Conservation (phyloP, 2,113 vertebrate species). For the Ptyas mucosa region DNA sequence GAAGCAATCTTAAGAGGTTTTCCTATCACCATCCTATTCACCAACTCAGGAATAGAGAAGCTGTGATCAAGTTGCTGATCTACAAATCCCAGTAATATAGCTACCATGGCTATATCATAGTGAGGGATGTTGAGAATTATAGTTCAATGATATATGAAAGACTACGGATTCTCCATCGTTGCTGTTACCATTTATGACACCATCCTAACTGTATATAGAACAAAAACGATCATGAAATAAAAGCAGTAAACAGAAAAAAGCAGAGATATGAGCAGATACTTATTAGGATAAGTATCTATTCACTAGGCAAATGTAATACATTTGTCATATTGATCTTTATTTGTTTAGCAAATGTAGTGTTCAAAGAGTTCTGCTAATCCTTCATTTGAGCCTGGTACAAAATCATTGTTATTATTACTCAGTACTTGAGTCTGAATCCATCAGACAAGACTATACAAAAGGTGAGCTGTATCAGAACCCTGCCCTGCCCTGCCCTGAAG, state of each 20-base stretch:
- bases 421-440: neutral
- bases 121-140: neutral
- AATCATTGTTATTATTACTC: neutral
- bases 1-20: rapidly evolving
- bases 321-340: neutral
- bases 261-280: neutral
- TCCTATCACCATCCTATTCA: neutral
- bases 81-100: neutral
- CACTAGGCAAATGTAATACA: neutral
- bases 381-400: neutral
- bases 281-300: neutral
- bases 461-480: neutral
- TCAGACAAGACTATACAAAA: neutral
- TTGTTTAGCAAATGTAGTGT: neutral
- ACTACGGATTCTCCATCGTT: neutral
- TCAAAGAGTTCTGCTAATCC: neutral
- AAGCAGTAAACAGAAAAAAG: neutral
- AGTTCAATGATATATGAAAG: neutral
- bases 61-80: neutral
- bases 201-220: neutral
- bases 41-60: neutral
- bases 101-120: neutral
- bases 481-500: slow-evolving; percentile 24
- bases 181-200: neutral
- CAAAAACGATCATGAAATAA: neutral